Evolutionary conservation across 2,888 invertebrate genomes (phyloP).

Genomic region (Rhabditoides inermis): DNA sequence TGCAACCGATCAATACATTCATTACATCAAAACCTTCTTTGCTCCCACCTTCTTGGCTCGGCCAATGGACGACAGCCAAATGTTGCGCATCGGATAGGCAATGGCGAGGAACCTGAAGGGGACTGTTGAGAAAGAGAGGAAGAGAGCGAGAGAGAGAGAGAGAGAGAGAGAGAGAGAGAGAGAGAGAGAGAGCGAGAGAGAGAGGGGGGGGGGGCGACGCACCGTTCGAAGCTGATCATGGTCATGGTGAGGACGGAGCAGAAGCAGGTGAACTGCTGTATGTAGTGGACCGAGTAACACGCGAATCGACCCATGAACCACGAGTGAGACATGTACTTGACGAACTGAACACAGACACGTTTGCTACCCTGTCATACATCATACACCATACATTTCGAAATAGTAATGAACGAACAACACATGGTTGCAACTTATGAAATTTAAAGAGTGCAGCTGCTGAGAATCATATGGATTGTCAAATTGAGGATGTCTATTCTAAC

Average conservation of each 20-base stretch:
- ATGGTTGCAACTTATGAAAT: no score
- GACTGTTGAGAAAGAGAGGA: no score
- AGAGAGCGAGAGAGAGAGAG: no score
- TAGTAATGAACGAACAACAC: no score
- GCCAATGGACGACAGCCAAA: slow-evolving; percentile 65
- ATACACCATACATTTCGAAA: no score
- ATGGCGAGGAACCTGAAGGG: slow-evolving; percentile 65
- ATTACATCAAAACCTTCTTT: neutral
- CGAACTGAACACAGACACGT: slow-evolving; percentile 51
- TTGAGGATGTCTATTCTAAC: no score
- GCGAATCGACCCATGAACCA: slow-evolving; percentile 66
- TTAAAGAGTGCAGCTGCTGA: no score
- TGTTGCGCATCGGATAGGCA: slow-evolving; percentile 66
- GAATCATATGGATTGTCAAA: no score
- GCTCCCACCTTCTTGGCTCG: slow-evolving; percentile 60
- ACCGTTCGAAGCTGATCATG: slow-evolving; percentile 69
- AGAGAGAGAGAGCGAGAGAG: no score
- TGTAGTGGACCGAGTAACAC: slow-evolving; percentile 66
- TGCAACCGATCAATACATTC: slow-evolving; percentile 7
- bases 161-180: neutral
- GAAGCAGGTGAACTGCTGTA: slow-evolving; percentile 67
- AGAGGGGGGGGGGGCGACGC: slow-evolving; percentile 34
- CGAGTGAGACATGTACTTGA: slow-evolving; percentile 61
- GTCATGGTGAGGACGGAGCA: slow-evolving; percentile 68
- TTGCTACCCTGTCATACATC: slow-evolving; percentile 66